phyloP scores from a whole-genome alignment of 1,140 invertebrate species.

The Stratiolaelaps scimitus region DNA sequence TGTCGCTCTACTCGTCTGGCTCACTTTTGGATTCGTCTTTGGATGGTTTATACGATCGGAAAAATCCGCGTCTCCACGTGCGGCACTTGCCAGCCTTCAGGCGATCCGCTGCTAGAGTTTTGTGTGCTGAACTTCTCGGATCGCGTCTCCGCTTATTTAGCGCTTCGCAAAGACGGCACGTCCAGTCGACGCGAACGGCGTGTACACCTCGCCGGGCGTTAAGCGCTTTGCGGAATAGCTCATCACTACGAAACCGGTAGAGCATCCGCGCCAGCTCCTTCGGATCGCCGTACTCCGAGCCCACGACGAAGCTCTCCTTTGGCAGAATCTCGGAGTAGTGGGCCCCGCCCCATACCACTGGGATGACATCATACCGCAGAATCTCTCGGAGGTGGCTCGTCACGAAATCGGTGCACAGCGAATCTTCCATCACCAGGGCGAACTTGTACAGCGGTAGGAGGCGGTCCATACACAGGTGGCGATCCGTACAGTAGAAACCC shows the following conservation, averaged over 20 bases:
- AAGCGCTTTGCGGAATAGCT: background rate
- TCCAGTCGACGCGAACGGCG: slow-evolving; percentile 10
- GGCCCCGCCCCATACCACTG: slow-evolving; percentile 36
- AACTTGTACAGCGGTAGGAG: slow-evolving; percentile 49
- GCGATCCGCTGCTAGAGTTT: background rate
- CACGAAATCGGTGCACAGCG: slow-evolving; percentile 54
- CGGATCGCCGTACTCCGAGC: slow-evolving; percentile 31
- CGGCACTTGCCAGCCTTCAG: background rate
- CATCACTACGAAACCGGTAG: background rate
- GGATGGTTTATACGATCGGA: slow-evolving; percentile 3
- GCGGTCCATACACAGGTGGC: background rate
- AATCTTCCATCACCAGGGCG: slow-evolving; percentile 62
- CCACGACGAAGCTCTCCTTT: slow-evolving; percentile 36
- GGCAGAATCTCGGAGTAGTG: slow-evolving; percentile 35
- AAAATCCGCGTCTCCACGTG: background rate
- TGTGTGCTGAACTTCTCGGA: background rate
- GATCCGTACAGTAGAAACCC: background rate
- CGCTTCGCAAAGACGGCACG: background rate
- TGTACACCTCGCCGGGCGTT: background rate
- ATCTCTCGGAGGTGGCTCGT: slow-evolving; percentile 50
- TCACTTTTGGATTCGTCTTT: background rate
- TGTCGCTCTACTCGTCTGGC: too few species aligned
- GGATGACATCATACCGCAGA: slow-evolving; percentile 36
- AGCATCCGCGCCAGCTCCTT: slow-evolving; percentile 33
- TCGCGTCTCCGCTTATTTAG: background rate